Conservation (phyloP, 2,888 invertebrate species). For the Tribolium freemani region DNA sequence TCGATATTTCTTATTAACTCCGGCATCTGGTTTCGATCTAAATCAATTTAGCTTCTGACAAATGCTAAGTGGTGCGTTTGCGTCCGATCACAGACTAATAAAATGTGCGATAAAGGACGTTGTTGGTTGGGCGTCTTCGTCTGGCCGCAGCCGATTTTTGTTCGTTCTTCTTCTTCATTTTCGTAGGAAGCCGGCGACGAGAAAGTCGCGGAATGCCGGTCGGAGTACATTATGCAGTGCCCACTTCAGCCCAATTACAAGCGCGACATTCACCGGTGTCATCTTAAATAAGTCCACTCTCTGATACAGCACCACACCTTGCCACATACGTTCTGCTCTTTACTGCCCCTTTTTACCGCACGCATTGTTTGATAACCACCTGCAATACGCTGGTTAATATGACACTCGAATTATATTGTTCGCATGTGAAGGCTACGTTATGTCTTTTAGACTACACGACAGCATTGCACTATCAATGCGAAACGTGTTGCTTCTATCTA, state of each 20-base stretch:
- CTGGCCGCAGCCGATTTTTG: background rate
- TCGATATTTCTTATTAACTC: conserved; percentile 16
- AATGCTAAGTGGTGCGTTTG: conserved; percentile 39
- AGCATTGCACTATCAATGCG: no score
- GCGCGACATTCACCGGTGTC: conserved; percentile 60
- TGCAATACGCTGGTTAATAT: conserved; percentile 25
- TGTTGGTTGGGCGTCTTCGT: conserved; percentile 13
- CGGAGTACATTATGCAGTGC: conserved; percentile 59
- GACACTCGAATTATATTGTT: conserved; percentile 12
- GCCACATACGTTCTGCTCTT: conserved; percentile 40
- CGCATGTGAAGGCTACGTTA: background rate
- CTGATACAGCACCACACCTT: conserved; percentile 59
- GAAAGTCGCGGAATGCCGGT: conserved; percentile 40
- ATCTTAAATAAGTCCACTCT: conserved; percentile 60
- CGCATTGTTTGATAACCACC: conserved; percentile 44
- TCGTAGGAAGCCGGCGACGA: conserved; percentile 38
- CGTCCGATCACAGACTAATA: conserved; percentile 20
- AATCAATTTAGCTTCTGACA: conserved; percentile 40
- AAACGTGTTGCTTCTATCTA: background rate
- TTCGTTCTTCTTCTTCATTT: conserved; percentile 24
- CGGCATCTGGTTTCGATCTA: conserved; percentile 26
- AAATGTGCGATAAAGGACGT: conserved; percentile 31
- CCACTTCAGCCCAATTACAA: conserved; percentile 62
- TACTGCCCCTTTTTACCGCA: conserved; percentile 41
- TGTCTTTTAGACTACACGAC: background rate